phyloP scores from a whole-genome alignment of 2,113 vertebrate species.

The Planiliza haematocheilus region DNA sequence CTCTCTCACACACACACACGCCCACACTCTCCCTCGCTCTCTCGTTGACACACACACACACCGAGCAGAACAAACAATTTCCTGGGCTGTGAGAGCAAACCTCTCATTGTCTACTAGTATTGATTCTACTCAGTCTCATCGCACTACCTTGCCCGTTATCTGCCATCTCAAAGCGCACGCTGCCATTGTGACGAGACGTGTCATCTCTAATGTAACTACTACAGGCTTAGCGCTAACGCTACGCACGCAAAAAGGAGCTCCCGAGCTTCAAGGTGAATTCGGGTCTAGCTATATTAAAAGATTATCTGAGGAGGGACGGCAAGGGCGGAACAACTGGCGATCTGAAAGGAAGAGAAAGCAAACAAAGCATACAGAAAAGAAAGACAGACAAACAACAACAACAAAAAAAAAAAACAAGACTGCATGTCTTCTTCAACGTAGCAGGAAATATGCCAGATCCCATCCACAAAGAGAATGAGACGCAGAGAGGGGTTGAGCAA shows the following conservation, averaged over 20 bases:
- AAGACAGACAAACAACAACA: conserved; percentile 47
- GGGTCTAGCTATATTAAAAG: conserved; percentile 65
- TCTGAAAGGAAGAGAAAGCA: conserved; percentile 60
- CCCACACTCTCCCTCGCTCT: conserved; percentile 26
- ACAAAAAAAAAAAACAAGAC: conserved; percentile 32
- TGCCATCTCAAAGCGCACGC: conserved; percentile 68
- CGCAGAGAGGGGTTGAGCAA: conserved; percentile 51
- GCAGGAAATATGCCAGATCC: conserved; percentile 58
- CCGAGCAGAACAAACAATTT: conserved; percentile 77
- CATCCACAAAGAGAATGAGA: conserved; percentile 51
- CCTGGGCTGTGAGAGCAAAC: conserved; percentile 75
- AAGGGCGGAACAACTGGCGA: conserved; percentile 32
- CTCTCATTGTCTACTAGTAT: conserved; percentile 80
- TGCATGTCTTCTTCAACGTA: conserved; percentile 30
- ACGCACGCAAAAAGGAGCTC: conserved; percentile 33
- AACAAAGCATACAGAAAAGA: conserved; percentile 52
- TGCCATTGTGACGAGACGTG: conserved; percentile 66
- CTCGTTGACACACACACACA: conserved; percentile 47
- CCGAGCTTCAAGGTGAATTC: conserved; percentile 39
- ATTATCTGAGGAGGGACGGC: conserved; percentile 38
- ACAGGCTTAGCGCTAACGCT: conserved; percentile 58
- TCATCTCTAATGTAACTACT: conserved; percentile 64
- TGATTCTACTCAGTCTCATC: conserved; percentile 77
- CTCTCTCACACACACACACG: conserved; percentile 15
- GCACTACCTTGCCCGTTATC: conserved; percentile 70